Percentiles rank a stretch among this genome's conserved stretches.
Evolutionary conservation across 2,888 invertebrate genomes (phyloP).

Genomic region (Pristionchus japonicus): DNA sequence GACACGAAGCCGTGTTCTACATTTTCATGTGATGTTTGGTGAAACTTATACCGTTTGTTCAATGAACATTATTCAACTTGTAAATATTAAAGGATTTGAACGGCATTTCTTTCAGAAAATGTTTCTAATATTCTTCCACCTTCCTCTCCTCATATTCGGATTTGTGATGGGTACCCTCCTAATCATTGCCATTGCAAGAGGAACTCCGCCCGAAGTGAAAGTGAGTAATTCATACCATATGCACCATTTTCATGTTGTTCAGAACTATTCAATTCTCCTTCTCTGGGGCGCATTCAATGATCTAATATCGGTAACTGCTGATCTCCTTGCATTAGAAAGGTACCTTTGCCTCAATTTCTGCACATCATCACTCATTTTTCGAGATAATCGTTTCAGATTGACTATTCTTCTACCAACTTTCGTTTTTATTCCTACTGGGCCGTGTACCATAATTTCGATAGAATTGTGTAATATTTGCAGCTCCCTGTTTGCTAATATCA

Average conservation of each 20-base stretch:
- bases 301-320: not conserved
- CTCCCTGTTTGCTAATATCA: not conserved
- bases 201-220: not conserved
- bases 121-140: no score
- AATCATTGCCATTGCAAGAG: not conserved
- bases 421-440: not conserved
- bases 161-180: not conserved
- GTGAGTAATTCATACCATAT: not conserved
- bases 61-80: no score
- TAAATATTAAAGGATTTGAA: no score
- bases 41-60: no score
- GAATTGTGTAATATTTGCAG: not conserved
- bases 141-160: not conserved
- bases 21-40: no score
- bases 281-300: constrained; percentile 1
- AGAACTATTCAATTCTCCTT: not conserved
- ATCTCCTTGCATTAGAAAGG: not conserved
- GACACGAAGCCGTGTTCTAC: no score
- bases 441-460: not conserved
- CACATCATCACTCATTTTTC: no score
- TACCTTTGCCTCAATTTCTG: no score
- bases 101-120: no score
- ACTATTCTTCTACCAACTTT: not conserved
- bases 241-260: no score
- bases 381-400: not conserved